These are phyloP conservation scores for Zygothrica quintamaculata DNA, from an alignment of 2,888 invertebrate genomes.

Conservation along the genomic window DNA sequence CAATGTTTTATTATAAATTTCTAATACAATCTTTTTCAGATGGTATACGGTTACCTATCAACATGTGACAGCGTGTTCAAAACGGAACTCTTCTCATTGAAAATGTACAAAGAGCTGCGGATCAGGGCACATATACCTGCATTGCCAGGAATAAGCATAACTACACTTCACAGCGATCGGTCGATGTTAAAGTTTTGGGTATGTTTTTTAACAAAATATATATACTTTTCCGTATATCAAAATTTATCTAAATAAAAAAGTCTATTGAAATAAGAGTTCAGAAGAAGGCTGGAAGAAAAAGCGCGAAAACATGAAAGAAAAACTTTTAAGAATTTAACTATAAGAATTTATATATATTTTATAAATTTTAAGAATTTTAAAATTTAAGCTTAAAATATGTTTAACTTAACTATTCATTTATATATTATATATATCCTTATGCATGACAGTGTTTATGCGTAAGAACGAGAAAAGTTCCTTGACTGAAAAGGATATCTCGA, in stretches of 20 bases:
- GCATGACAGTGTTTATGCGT: constrained; percentile 2
- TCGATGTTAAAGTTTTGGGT: constrained; percentile 90
- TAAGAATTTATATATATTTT: too few species aligned
- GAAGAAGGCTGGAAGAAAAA: too few species aligned
- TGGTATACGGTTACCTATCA: constrained; percentile 91
- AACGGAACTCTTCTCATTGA: constrained; percentile 94
- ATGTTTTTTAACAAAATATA: constrained; percentile 65
- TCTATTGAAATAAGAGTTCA: too few species aligned
- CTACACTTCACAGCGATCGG: constrained; percentile 90
- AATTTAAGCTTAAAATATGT: too few species aligned
- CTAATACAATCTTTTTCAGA: constrained; percentile 85
- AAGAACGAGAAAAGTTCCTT: not conserved
- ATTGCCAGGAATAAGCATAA: constrained; percentile 93
- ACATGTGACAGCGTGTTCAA: constrained; percentile 92
- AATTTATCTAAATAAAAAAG: too few species aligned
- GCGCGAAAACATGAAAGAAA: too few species aligned
- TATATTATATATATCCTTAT: constrained; percentile 24
- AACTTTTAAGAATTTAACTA: too few species aligned
- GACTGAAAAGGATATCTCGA: constrained; percentile 2
- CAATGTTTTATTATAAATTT: not conserved
- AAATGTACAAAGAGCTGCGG: constrained; percentile 92
- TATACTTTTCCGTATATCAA: too few species aligned
- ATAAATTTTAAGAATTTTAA: too few species aligned
- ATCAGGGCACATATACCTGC: constrained; percentile 96
- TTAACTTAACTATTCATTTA: too few species aligned